Evolutionary conservation across 2,888 invertebrate genomes (phyloP), one percentile per base, ranked within the genome.

Genomic region (Temnothorax unifasciatus): DNA sequence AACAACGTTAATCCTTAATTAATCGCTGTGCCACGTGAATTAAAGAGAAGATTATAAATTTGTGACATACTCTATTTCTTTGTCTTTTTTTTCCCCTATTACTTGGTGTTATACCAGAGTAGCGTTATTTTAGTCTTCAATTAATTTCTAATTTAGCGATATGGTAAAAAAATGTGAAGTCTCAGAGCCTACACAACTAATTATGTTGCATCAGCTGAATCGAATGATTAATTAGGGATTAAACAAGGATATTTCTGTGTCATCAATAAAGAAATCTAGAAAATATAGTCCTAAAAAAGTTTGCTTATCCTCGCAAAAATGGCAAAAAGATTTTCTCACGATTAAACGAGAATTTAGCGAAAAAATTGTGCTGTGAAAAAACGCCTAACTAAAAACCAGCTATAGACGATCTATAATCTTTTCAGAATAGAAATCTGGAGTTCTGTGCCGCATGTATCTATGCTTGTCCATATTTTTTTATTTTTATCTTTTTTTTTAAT

Each of bases 271-370:
- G n/a, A 71, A 71, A 52, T 52, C 29, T 52, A 52, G 25, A 47
- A 68, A 68, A 47, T 29, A 29, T 68, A 71, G 3, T 38, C 8
- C 18, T 71, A 71, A 54, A 50, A 54, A 34, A 3, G 11, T 50
- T 34, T 38, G n/a, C 13, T 52, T 52, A 54, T 15, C 21, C 47
- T 15, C 21, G 71, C 21, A 57, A 73, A 57, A 57, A 84, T 64
- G 71, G 59, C 85, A 84, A 86, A 84, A 66, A 88, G 83, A 83
- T 66, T 41, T 83, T 84, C 57, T 71, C 83, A 63, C 77, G 82
- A 89, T 85, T 84, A 85, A 88, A 87, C 71, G 85, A 88, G 74
- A 68, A 86, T 85, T 64, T 59, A 68, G 54, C 74, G 54, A 85
- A 54, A 66, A 81, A 87, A 86, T 85, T 83, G 86, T 73, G 83